Evolutionary conservation across 2,113 vertebrate species (phyloP).

Genomic region (Gambusia holbrooki): DNA sequence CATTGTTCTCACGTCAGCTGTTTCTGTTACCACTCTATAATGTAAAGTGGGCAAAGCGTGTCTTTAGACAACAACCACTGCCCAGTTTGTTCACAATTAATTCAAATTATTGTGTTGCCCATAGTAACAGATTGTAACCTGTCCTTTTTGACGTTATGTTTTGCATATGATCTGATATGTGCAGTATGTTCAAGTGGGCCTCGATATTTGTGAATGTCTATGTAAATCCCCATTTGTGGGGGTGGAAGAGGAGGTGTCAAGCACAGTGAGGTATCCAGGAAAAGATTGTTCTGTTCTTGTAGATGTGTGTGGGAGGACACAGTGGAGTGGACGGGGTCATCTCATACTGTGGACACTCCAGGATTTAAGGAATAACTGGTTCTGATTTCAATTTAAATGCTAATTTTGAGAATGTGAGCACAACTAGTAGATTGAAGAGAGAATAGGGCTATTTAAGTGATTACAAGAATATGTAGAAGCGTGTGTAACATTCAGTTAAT

Average conservation of each 20-base stretch:
- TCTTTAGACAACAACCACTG: constrained; percentile 34
- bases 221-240: constrained; percentile 42
- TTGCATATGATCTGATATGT: constrained; percentile 12
- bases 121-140: constrained; percentile 27
- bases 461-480: constrained; percentile 21
- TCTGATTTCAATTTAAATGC: constrained; percentile 80
- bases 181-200: constrained; percentile 27
- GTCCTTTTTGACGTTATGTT: constrained; percentile 24
- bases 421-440: constrained; percentile 25
- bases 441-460: constrained; percentile 15
- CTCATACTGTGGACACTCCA: constrained; percentile 63
- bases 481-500: not conserved
- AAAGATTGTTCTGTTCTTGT: constrained; percentile 65
- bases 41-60: constrained; percentile 21
- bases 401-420: constrained; percentile 67
- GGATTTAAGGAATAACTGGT: constrained; percentile 73
- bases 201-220: constrained; percentile 35
- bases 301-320: constrained; percentile 67
- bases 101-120: constrained; percentile 36
- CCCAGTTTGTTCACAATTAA: constrained; percentile 42
- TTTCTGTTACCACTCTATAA: not conserved
- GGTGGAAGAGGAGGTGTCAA: constrained; percentile 59
- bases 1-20: not conserved
- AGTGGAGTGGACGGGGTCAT: constrained; percentile 62
- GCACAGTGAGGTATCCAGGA: constrained; percentile 58